Base-by-base conservation (phyloP, 2,113 vertebrate species). In the Phylloscopus trochilus region DNA sequence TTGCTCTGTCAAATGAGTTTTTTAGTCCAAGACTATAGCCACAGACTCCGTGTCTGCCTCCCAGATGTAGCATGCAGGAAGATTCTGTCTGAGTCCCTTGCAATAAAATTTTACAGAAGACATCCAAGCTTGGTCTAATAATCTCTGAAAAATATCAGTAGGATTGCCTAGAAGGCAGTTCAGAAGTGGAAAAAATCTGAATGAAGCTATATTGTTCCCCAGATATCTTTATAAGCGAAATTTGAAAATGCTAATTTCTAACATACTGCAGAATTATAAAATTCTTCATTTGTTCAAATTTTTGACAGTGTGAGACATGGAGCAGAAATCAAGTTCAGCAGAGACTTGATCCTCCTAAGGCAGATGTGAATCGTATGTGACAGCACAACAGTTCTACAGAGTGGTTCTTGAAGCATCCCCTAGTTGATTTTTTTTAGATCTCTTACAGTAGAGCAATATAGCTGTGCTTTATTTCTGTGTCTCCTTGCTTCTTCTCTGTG, bases 341-440 rank as follows among this genome's bases (percentile, higher is more conserved):
- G 60, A 67, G 37, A 35, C 24, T 74, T 59, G 31, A 66, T 75
- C 46, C 44, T 91, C 22, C 43, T 58, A 15, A 74, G 46, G 20
- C 13, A 69, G 31, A 21, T 83, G 16, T 83, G 76, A 66, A 52
- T 74, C 0, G 0, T 58, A 26, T 1, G 1, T 0, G 4, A 80
- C 19, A 93, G 41, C 1, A 2, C 60, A 62, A 41, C 49, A 64
- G 17, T 52, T 80, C 16, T 66, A 9, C 2, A 0, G 8, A 58
- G 53, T 11, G 2, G 20, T 78, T 63, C 52, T 80, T 63, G 47
- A 63, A 72, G 28, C 56, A 75, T 70, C 51, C 58, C 46, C 46
- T 47, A 47, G 22, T 11, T 21, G 46, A 47, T 47, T 47, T 22
- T 22, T 46, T 22, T 47, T 11, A 47, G 19, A 21, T 47, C 46